These are phyloP conservation scores for Sapayoa aenigma DNA, from an alignment of 2,113 vertebrate genomes.

Conservation along the genomic window DNA sequence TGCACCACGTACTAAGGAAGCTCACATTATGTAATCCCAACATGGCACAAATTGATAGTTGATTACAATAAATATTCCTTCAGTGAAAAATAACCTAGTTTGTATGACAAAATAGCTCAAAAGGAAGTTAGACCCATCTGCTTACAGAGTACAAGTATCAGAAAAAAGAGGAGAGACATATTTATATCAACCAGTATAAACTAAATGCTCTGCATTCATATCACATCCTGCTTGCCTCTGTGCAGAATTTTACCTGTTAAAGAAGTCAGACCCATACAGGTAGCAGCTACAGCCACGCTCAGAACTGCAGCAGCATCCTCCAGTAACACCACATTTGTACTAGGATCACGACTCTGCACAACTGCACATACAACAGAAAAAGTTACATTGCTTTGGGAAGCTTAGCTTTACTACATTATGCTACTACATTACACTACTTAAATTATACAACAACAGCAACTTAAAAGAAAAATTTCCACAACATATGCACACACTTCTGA, in stretches of 20 bases:
- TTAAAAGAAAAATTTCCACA: background rate
- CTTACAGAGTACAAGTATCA: background rate
- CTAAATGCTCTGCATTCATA: background rate
- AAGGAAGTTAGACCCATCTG: background rate
- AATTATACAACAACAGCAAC: background rate
- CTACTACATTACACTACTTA: no score
- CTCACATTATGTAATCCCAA: background rate
- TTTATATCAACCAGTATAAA: background rate
- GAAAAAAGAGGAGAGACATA: background rate
- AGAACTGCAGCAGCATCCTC: slow-evolving; percentile 95
- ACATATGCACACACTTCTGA: background rate
- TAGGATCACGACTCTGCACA: slow-evolving; percentile 93
- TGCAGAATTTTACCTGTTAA: slow-evolving; percentile 84
- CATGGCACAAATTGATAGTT: background rate
- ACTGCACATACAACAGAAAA: slow-evolving; percentile 71
- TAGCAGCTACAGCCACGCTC: slow-evolving; percentile 87
- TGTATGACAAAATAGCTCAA: background rate
- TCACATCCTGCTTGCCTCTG: background rate
- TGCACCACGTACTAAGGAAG: background rate
- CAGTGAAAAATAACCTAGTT: background rate
- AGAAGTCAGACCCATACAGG: slow-evolving; percentile 96
- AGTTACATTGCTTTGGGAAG: background rate
- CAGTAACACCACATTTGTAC: slow-evolving; percentile 94
- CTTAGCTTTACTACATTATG: background rate
- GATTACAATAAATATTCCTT: background rate